Conservation (phyloP, 2,888 invertebrate genomes). For the Trachelus tabidus region DNA sequence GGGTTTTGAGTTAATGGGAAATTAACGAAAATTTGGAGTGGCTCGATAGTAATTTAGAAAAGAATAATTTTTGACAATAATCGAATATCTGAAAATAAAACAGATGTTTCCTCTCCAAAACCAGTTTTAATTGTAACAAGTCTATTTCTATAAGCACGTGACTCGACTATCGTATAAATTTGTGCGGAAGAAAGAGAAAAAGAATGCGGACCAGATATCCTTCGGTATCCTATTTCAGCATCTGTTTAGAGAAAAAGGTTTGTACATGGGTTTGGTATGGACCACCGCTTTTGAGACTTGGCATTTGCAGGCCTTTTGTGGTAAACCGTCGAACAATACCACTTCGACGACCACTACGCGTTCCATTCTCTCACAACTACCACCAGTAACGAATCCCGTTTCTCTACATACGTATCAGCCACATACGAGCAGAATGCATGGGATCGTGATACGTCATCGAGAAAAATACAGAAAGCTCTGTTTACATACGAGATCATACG, state of each 20-base stretch:
- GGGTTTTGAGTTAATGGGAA: neutral
- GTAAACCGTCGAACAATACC: constrained; percentile 59
- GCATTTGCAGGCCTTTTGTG: constrained; percentile 64
- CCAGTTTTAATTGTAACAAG: neutral
- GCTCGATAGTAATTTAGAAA: neutral
- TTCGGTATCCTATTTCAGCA: constrained; percentile 59
- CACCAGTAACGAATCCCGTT: neutral
- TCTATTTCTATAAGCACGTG: neutral
- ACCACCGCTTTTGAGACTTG: constrained; percentile 52
- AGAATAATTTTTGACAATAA: neutral
- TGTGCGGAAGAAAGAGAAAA: neutral
- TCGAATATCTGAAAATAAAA: neutral
- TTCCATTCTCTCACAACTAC: neutral
- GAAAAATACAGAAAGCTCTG: constrained; percentile 5
- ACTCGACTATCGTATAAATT: constrained; percentile 8
- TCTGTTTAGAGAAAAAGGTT: constrained; percentile 51
- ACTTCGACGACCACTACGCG: constrained; percentile 20
- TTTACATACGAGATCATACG: neutral
- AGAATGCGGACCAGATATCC: constrained; percentile 22
- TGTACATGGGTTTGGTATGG: constrained; percentile 31
- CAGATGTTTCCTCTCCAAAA: neutral
- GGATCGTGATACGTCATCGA: neutral
- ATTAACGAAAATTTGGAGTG: neutral
- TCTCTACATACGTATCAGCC: neutral
- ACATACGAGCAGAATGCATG: neutral